phyloP scores from a whole-genome alignment of 2,113 vertebrate genomes.

The Carassius carassius region DNA sequence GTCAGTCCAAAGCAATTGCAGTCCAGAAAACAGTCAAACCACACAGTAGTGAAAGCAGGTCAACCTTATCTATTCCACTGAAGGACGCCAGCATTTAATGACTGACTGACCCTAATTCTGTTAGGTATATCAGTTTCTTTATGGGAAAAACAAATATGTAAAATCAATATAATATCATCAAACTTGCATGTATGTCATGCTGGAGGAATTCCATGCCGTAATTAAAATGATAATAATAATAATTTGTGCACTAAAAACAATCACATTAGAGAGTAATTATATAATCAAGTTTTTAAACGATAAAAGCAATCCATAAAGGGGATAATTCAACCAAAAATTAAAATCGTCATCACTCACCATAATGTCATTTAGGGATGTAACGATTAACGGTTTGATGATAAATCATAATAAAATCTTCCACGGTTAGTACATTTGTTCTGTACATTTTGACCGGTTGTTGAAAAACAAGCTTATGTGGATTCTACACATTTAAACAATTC shows the following conservation, averaged over 20 bases:
- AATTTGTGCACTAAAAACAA: neutral
- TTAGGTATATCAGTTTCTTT: slow-evolving; percentile 1
- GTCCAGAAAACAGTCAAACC: neutral
- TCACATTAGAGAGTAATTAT: no score
- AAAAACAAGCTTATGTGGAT: no score
- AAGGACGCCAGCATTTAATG: slow-evolving; percentile 26
- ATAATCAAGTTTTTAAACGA: no score
- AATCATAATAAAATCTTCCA: no score
- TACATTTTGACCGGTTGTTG: no score
- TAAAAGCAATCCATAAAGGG: no score
- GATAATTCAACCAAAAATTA: no score
- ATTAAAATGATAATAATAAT: neutral
- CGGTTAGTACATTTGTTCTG: no score
- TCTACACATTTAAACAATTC: no score
- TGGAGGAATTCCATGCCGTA: neutral
- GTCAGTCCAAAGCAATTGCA: slow-evolving; percentile 23
- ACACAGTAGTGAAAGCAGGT: slow-evolving; percentile 49
- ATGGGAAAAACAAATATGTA: neutral
- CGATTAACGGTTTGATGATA: no score
- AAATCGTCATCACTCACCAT: no score
- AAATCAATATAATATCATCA: slow-evolving; percentile 1
- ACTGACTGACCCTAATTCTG: neutral
- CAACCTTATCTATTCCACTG: slow-evolving; percentile 48
- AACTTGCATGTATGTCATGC: neutral
- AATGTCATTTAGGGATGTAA: no score